Evolutionary conservation across 1,140 invertebrate genomes (phyloP), one percentile per base, ranked within the genome.

Genomic region (Spodoptera frugiperda): DNA sequence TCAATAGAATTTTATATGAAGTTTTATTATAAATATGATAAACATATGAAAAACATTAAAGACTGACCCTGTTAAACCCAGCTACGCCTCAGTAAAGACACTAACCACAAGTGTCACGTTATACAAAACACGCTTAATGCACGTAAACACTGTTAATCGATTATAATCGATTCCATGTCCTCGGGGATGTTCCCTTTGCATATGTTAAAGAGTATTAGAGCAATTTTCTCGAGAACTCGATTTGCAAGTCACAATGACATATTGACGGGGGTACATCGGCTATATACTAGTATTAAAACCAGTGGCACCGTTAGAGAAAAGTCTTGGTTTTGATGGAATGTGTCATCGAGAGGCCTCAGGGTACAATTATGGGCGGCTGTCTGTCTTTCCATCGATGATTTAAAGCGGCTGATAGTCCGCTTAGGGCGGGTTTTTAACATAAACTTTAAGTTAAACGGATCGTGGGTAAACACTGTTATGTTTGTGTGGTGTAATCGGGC

Each of bases 211-310:
- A 51, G 57, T 72, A 90, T 90, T 88, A 82, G 84, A 84, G 89
- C 82, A 90, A 91, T 91, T 92, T 91, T 85, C 89, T 86, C 85
- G 15, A 82, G 83, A 88, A 90, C 83, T 83, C 80, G 85, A 85
- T 85, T 74, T 79, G 67, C 84, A 78, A 82, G 83, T 78, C 82
- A 89, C 85, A 88, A 88, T 89, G 86, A 91, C 87, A 89, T 90
- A 90, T 90, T 85, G 88, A 80, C 57, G 72, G 73, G 77, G 59
- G 72, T 71, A 30, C 48, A 10, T 63, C 8, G 6, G 9, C 6
- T 65, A 49, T 65, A 12, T 70, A 59, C 17, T 15, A 8, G 44
- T 74, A 46, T 17, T 57, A 55, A 48, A 25, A 30, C 46, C 51
- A 68, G 76, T 73, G 48, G 44, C 15, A 78, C 81, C 76, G 80